Evolutionary conservation across 1,140 invertebrate species (phyloP).

Genomic region (Lasioglossum albipes): DNA sequence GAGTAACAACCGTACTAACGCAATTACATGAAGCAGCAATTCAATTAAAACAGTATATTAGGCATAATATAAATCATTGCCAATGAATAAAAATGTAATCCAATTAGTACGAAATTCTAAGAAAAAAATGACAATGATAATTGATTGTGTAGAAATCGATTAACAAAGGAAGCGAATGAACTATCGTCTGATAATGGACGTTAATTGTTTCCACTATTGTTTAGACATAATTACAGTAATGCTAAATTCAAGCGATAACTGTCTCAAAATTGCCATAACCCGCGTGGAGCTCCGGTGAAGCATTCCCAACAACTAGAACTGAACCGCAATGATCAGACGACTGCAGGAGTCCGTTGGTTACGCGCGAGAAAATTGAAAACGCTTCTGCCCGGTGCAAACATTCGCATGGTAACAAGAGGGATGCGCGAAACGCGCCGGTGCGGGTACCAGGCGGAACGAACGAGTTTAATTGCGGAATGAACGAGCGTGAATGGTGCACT

Average conservation of each 20-base stretch:
- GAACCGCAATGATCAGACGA: neutral
- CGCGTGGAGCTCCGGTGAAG: neutral
- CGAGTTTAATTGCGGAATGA: constrained; percentile 16
- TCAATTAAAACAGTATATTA: too few relatives aligned
- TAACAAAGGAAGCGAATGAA: too few relatives aligned
- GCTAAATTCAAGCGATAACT: too few relatives aligned
- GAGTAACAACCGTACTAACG: too few relatives aligned
- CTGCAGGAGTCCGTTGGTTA: neutral
- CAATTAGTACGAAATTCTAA: too few relatives aligned
- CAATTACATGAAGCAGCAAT: too few relatives aligned
- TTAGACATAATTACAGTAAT: neutral
- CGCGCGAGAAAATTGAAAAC: neutral
- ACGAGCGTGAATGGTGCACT: constrained; percentile 58
- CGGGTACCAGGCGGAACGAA: neutral
- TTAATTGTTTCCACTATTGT: neutral
- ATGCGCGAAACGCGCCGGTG: neutral
- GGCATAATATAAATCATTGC: too few relatives aligned
- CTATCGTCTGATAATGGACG: too few relatives aligned
- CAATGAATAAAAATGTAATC: too few relatives aligned
- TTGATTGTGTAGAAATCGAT: too few relatives aligned
- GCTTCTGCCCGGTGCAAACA: neutral
- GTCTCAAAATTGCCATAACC: neutral
- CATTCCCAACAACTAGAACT: neutral
- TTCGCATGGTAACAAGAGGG: neutral
- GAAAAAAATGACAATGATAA: too few relatives aligned